phyloP scores from a whole-genome alignment of 2,888 invertebrate genomes.

The Ariolimax columbianus region DNA sequence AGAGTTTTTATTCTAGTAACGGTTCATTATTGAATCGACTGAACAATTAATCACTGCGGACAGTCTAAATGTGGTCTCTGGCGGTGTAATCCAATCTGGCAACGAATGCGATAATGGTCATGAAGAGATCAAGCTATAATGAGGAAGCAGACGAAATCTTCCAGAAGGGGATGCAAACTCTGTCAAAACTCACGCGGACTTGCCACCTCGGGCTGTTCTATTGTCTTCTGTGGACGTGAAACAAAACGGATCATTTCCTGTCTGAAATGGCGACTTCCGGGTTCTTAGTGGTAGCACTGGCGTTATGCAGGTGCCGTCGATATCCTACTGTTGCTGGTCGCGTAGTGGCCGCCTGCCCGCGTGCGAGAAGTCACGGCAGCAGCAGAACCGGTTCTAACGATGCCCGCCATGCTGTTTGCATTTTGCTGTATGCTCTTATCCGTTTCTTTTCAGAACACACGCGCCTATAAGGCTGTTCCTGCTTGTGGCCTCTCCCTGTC shows the following conservation, averaged over 20 bases:
- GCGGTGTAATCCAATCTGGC: background rate
- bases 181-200: conserved; percentile 20
- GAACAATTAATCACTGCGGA: background rate
- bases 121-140: conserved; percentile 11
- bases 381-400: conserved; percentile 1
- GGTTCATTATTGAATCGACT: background rate
- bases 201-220: conserved; percentile 27
- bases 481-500: background rate
- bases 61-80: background rate
- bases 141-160: conserved; percentile 29
- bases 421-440: conserved; percentile 27
- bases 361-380: conserved; percentile 37
- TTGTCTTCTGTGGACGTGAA: conserved; percentile 26
- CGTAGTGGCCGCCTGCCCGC: conserved; percentile 6
- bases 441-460: conserved; percentile 32
- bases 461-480: conserved; percentile 8
- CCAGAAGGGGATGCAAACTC: conserved; percentile 18
- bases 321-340: conserved; percentile 7
- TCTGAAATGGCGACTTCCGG: conserved; percentile 45
- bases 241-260: conserved; percentile 47
- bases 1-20: background rate
- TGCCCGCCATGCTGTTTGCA: conserved; percentile 38
- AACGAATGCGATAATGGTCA: background rate
- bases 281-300: background rate
- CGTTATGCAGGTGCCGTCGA: conserved; percentile 35